Evolutionary conservation across 2,797 vertebrate genomes (phyloP), one percentile per base, ranked within the genome.

Genomic region (Valencia hispanica): DNA sequence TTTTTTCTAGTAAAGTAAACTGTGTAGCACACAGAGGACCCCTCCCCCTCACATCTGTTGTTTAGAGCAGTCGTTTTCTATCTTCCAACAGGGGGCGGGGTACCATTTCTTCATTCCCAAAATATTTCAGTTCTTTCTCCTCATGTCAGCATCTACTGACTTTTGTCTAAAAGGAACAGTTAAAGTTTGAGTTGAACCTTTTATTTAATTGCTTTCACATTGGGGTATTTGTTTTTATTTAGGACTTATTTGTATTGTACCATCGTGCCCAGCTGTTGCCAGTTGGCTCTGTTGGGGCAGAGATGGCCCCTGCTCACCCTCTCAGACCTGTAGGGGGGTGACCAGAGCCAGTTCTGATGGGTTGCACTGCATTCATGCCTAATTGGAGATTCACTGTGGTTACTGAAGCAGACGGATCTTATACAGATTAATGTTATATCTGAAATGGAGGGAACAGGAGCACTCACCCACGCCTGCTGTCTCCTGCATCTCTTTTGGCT

Each of bases 181-280:
- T 79, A 85, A 84, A 71, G 73, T 87, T 82, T 59, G 70, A 81
- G 82, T 75, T 20, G 81, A 82, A 51, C 79, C 74, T 92, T 94
- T 92, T 93, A 95, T 95, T 94, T 95, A 94, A 94, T 92, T 92
- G 73, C 85, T 91, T 90, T 93, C 83, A 86, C 75, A 77, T 75
- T 74, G 71, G 82, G 48, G 2, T 79, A 83, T 45, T 68, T 68
- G 70, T 65, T 79, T 34, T 22, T 18, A 73, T 71, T 83, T 72
- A 65, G 57, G 74, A 80, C 70, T 89, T 63, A 79, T 90, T 90
- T 79, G 75, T 57, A 41, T 74, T 86, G 75, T 91, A 87, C 86
- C 85, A 53, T 84, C 79, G 79, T 86, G 84, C 91, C 90, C 90
- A 82, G 81, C 80, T 90, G 79, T 84, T 84, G 80, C 82, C 77